phyloP scores from a whole-genome alignment of 37 sponge, comb jelly and placozoan species.

The Halisarca cf. caerulea region DNA sequence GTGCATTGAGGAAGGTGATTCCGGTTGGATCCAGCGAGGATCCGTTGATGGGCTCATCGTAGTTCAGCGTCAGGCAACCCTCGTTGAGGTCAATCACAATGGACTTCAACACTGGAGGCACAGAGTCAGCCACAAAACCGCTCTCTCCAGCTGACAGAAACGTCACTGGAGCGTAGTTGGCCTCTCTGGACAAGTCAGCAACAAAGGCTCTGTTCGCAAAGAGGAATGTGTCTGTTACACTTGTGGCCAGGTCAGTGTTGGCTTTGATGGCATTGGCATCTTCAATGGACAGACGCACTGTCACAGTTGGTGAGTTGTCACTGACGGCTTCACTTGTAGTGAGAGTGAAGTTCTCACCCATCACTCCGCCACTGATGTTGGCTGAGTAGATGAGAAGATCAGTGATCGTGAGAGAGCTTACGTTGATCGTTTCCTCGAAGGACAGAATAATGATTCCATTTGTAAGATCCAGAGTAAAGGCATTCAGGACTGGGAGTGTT shows the following conservation, averaged over 20 bases:
- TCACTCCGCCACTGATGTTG: constrained; percentile 9
- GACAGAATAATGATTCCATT: constrained; percentile 60
- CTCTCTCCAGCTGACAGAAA: neutral
- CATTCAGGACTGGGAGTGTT: constrained; percentile 53
- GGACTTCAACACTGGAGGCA: constrained; percentile 48
- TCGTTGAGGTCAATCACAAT: constrained; percentile 63
- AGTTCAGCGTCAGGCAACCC: constrained; percentile 67
- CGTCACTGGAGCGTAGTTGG: constrained; percentile 37
- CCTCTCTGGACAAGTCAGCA: constrained; percentile 46
- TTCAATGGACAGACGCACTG: constrained; percentile 33
- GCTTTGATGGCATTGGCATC: constrained; percentile 83
- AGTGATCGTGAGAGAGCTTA: constrained; percentile 36
- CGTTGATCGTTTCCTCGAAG: constrained; percentile 88
- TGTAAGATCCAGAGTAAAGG: constrained; percentile 73
- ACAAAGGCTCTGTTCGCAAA: constrained; percentile 37
- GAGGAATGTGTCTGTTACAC: constrained; percentile 58
- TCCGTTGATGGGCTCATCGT: constrained; percentile 85
- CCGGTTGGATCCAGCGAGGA: constrained; percentile 58
- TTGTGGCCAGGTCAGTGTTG: constrained; percentile 56
- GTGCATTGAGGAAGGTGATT: constrained; percentile 49
- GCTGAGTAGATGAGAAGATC: constrained; percentile 15
- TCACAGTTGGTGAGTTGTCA: constrained; percentile 55
- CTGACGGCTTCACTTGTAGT: constrained; percentile 33
- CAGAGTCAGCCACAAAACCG: constrained; percentile 43
- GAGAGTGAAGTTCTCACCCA: constrained; percentile 28